Percentiles rank a stretch among this genome's conserved stretches.
These are phyloP conservation scores for Hyaena hyaena DNA, from an alignment of 2,113 vertebrate species.

Conservation along the genomic window DNA sequence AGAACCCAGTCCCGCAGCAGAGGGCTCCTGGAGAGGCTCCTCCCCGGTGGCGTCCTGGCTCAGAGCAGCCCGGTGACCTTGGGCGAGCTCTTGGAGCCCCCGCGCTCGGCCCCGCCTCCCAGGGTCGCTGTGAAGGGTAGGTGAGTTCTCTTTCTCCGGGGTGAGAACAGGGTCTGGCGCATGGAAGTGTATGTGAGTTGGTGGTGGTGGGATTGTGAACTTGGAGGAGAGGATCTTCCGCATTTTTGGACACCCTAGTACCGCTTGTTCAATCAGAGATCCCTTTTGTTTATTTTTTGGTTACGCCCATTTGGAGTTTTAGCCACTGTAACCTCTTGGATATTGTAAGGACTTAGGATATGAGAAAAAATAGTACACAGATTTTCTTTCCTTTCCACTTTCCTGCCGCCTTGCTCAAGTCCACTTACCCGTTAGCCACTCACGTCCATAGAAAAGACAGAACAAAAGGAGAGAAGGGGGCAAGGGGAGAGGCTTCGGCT, in stretches of 20 bases:
- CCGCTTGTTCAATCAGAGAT: neutral
- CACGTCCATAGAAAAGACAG: neutral
- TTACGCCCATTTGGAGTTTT: neutral
- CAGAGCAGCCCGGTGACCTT: neutral
- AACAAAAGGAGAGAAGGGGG: neutral
- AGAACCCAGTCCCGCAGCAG: slow-evolving; percentile 21
- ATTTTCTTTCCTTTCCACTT: neutral
- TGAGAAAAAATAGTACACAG: neutral
- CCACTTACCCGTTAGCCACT: neutral
- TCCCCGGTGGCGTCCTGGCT: neutral
- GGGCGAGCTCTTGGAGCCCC: neutral
- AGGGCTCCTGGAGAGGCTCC: accelerated
- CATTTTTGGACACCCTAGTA: neutral
- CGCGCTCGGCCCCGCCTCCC: neutral
- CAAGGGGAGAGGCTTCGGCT: neutral
- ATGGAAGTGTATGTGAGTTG: neutral
- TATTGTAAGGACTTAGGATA: neutral
- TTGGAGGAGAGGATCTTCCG: neutral
- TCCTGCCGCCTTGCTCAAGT: neutral
- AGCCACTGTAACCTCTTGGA: neutral
- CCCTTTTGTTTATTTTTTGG: neutral
- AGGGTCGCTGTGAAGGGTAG: neutral
- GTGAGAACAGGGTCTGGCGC: neutral
- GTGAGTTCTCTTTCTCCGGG: neutral
- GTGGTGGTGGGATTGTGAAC: neutral